Evolutionary conservation across 2,888 invertebrate species (phyloP), one percentile per base, ranked within the genome.

Genomic region (Pammene fasciana): DNA sequence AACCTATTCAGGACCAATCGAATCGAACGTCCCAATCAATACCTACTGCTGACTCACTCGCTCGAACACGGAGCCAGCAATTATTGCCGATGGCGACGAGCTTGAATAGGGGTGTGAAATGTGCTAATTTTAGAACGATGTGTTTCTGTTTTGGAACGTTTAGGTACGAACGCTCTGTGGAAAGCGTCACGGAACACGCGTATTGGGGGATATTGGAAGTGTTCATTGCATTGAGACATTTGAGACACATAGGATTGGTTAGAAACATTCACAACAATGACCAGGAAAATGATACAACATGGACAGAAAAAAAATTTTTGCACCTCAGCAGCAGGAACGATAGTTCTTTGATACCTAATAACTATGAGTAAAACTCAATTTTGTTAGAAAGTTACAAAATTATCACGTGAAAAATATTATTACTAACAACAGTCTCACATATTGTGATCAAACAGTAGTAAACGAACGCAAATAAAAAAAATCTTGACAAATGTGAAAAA

Each of bases 1-100:
- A 26, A 65, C 64, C 70, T 65, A 70, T 70, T 65, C 70, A 70
- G 54, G 65, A 70, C 64, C 68, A 68, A 65, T 68, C 64, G 64
- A 65, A 57, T 68, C 68, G 68, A 68, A 68, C 57, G 68, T 57
- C 45, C 36, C 64, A 65, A 68, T 68, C 68, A 65, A 68, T 68
- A 68, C 57, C 65, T 64, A 57, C 26, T 54, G 68, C 68, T 68
- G 68, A 68, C 64, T 68, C 68, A 45, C 68, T 68, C 57, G 68
- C 57, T 50, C 68, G 36, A 68, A 68, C 26, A 59, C 57, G 18
- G 56, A 68, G 68, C 56, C 18, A 41, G 68, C 68, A 64, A 68
- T 68, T 68, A 68, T 64, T 36, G 68, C 16, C 50, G 55, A 56
- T 55, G 50, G 56, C 43, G 62, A 56, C 16, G 48, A 48, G 48